A percentile compares a stretch with the other conserved stretches of the same genome.
Evolutionary conservation across 2,113 vertebrate genomes (phyloP).

Genomic region (Hydrochoerus hydrochaeris): DNA sequence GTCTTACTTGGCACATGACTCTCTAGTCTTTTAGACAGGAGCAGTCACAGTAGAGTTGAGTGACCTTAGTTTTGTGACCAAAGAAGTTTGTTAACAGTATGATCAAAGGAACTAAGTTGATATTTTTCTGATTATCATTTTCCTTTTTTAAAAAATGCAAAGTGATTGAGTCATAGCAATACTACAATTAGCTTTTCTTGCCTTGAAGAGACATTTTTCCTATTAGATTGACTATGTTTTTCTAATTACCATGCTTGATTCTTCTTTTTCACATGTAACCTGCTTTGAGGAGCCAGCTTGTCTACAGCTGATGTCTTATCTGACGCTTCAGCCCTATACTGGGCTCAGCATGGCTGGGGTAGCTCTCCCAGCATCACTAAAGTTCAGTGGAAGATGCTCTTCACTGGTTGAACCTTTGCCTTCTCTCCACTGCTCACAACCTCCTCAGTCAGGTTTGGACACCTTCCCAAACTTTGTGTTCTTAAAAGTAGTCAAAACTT

Average conservation of each 20-base stretch:
- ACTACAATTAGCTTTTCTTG: not conserved
- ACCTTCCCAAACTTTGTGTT: not conserved
- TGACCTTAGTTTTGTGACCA: not conserved
- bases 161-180: rapidly evolving
- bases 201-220: not conserved
- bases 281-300: not conserved
- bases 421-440: not conserved
- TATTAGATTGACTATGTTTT: not conserved
- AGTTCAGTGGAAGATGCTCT: not conserved
- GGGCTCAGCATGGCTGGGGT: rapidly evolving
- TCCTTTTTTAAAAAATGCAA: too few species aligned
- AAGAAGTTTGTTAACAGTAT: not conserved
- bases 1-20: not conserved
- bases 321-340: not conserved
- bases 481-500: not conserved
- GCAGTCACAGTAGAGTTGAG: not conserved
- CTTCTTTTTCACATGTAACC: too few species aligned
- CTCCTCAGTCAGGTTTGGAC: not conserved
- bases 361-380: not conserved
- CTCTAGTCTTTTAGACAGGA: not conserved
- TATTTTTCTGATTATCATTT: not conserved
- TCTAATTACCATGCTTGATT: not conserved
- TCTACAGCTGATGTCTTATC: not conserved
- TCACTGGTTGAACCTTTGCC: not conserved
- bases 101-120: not conserved